These are phyloP conservation scores for Lamproptera curius DNA, from an alignment of 2,888 invertebrate genomes.

Conservation along the genomic window DNA sequence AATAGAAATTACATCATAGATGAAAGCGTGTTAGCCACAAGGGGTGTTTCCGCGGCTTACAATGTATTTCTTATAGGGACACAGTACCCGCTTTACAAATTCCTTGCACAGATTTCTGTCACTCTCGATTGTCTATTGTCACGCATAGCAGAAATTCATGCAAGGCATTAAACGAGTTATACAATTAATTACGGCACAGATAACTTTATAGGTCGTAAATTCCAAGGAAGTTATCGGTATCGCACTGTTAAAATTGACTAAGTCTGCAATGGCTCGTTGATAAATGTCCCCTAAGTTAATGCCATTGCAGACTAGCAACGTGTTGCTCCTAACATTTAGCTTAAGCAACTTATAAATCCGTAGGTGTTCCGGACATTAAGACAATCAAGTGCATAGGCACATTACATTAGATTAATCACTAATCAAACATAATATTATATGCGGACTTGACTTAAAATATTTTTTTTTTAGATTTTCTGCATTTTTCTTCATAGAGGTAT, in stretches of 20 bases:
- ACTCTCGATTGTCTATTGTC: background rate
- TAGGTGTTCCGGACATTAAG: constrained; percentile 46
- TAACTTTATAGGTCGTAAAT: constrained; percentile 27
- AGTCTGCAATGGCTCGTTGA: constrained; percentile 40
- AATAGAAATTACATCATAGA: constrained; percentile 48
- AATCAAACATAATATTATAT: constrained; percentile 74
- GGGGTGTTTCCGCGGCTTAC: constrained; percentile 44
- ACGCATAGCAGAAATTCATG: constrained; percentile 22
- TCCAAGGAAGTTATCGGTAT: constrained; percentile 32
- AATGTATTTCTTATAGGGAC: constrained; percentile 34
- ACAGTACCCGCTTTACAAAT: constrained; percentile 10
- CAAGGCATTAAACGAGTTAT: constrained; percentile 6
- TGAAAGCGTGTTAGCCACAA: constrained; percentile 53
- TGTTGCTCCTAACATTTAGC: constrained; percentile 40
- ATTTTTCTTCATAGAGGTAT: constrained; percentile 47
- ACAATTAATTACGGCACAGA: constrained; percentile 28
- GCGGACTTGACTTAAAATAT: constrained; percentile 57
- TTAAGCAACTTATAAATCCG: constrained; percentile 44
- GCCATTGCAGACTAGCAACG: constrained; percentile 38
- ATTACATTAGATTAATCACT: constrained; percentile 68
- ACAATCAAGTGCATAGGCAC: constrained; percentile 66
- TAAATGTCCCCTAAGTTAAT: constrained; percentile 37
- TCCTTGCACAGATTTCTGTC: constrained; percentile 22
- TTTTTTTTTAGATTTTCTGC: constrained; percentile 60
- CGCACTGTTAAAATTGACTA: constrained; percentile 24